phyloP scores from a whole-genome alignment of 2,113 vertebrate species.

The Microcebus tavaratra region DNA sequence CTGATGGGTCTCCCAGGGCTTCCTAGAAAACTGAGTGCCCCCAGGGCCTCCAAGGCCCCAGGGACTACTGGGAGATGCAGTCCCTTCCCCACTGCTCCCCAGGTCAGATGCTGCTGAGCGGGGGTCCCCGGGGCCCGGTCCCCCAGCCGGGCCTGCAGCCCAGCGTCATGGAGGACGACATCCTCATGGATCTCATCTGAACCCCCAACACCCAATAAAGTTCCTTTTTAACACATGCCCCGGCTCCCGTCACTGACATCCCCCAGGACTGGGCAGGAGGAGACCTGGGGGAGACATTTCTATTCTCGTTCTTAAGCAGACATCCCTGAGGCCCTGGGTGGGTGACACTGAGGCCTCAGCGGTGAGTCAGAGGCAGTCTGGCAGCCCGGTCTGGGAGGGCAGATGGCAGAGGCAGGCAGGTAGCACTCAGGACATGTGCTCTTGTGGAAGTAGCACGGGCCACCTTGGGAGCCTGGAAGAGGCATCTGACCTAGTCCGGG shows the following conservation, averaged over 20 bases:
- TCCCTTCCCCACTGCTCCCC: constrained; percentile 69
- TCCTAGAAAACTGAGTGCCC: neutral
- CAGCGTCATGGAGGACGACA: constrained; percentile 94
- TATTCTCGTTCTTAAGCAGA: constrained; percentile 38
- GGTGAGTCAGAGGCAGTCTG: constrained; percentile 20
- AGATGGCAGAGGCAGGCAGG: neutral
- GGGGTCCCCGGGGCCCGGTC: constrained; percentile 89
- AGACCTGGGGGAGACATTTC: neutral
- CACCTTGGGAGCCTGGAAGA: neutral
- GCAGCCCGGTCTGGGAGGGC: neutral
- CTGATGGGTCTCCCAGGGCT: neutral
- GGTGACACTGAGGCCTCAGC: neutral
- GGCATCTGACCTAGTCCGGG: neutral
- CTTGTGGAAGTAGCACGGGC: neutral
- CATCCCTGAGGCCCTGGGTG: neutral
- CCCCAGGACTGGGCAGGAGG: constrained; percentile 67
- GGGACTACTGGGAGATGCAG: constrained; percentile 71
- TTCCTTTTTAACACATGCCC: constrained; percentile 75
- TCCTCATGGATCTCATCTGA: constrained; percentile 94
- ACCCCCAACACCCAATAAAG: constrained; percentile 77
- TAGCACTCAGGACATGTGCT: neutral
- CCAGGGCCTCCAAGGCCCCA: constrained; percentile 43
- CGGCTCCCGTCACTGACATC: constrained; percentile 78
- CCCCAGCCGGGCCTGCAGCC: constrained; percentile 90
- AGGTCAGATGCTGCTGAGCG: constrained; percentile 93